phyloP scores from a whole-genome alignment of 2,888 invertebrate species.

The Lycia hirtaria region DNA sequence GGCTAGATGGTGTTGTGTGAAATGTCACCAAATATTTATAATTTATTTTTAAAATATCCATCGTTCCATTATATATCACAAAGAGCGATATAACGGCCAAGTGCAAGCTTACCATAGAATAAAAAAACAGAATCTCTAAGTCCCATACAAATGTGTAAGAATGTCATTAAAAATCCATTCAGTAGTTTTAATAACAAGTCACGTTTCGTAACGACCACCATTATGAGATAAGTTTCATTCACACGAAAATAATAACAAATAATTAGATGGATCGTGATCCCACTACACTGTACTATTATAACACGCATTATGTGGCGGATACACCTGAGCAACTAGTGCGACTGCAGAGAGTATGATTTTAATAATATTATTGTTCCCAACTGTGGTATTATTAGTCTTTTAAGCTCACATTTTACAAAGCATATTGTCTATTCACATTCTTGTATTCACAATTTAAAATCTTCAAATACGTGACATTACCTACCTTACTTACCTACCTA shows the following conservation, averaged over 20 bases:
- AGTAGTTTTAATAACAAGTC: conserved; percentile 42
- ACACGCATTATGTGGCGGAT: conserved; percentile 13
- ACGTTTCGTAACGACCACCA: conserved; percentile 38
- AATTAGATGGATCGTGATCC: conserved; percentile 37
- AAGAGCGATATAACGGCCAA: too few relatives aligned
- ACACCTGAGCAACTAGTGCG: conserved; percentile 4
- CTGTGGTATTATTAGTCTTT: too few relatives aligned
- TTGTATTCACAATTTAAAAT: too few relatives aligned
- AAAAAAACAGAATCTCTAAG: conserved; percentile 6
- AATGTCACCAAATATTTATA: too few relatives aligned
- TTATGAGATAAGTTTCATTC: conserved; percentile 41
- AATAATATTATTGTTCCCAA: too few relatives aligned
- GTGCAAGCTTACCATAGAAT: background rate
- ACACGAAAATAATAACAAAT: conserved; percentile 51
- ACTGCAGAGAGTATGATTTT: background rate
- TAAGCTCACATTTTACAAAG: too few relatives aligned
- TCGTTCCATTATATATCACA: too few relatives aligned
- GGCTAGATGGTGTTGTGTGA: too few relatives aligned
- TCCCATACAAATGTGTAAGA: conserved; percentile 26
- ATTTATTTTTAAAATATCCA: too few relatives aligned
- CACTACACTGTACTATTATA: conserved; percentile 33
- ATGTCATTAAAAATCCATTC: conserved; percentile 46
- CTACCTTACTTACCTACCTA: too few relatives aligned
- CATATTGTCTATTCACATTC: too few relatives aligned
- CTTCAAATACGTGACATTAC: too few relatives aligned